Evolutionary conservation across 2,888 invertebrate species (phyloP).

Genomic region (Sarcophaga carnaria): DNA sequence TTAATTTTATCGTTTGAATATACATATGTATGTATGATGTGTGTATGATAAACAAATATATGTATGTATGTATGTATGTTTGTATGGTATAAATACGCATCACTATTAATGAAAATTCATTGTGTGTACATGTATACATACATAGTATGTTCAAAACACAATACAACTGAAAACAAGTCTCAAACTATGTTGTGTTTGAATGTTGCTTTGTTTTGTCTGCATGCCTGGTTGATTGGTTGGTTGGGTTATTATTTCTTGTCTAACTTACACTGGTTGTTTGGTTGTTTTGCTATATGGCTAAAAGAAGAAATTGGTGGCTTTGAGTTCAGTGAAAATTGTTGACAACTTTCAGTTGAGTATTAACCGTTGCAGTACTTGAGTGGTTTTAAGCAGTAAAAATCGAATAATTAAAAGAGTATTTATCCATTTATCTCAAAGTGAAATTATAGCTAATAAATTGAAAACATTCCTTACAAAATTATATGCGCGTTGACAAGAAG

Average conservation of each 20-base stretch:
- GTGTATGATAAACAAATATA: too few species aligned
- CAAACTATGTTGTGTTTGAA: constrained; percentile 22
- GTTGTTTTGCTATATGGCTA: constrained; percentile 32
- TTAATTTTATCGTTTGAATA: too few species aligned
- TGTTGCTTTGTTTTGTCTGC: constrained; percentile 29
- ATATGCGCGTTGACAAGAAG: neutral
- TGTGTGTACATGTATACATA: neutral
- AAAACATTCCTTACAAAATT: neutral
- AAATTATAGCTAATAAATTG: constrained; percentile 34
- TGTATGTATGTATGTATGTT: too few species aligned
- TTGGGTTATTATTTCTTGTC: constrained; percentile 24
- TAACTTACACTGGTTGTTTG: constrained; percentile 25
- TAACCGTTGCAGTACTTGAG: constrained; percentile 66
- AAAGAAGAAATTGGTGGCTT: constrained; percentile 44
- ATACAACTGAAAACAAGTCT: constrained; percentile 43
- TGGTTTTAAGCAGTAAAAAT: constrained; percentile 38
- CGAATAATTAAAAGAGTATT: constrained; percentile 1
- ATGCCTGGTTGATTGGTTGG: constrained; percentile 30
- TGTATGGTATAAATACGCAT: neutral
- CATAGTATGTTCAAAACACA: neutral
- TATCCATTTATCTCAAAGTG: constrained; percentile 40
- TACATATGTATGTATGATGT: too few species aligned
- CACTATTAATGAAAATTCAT: neutral
- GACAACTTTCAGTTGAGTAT: constrained; percentile 70
- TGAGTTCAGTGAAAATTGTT: constrained; percentile 67